Conservation (phyloP, 2,797 vertebrate species). For the Crotalus adamanteus region DNA sequence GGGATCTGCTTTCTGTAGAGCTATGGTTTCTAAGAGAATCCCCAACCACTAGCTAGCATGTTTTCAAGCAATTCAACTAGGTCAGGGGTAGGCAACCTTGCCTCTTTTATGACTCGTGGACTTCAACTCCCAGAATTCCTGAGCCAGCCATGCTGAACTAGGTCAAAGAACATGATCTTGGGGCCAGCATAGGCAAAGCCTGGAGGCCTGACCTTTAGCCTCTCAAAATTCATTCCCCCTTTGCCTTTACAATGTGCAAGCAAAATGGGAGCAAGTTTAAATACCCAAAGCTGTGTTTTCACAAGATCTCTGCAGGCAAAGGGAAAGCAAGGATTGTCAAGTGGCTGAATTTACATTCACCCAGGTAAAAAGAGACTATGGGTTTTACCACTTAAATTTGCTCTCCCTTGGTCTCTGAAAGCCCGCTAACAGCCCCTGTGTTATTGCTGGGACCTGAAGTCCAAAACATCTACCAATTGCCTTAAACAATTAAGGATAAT, state of each 20-base stretch:
- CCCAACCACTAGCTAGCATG: neutral
- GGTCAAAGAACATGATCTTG: neutral
- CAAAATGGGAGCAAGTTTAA: neutral
- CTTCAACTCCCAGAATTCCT: too few species aligned
- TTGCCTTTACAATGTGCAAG: neutral
- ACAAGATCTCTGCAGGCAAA: neutral
- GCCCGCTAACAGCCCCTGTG: neutral
- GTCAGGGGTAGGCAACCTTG: neutral
- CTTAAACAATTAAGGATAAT: neutral
- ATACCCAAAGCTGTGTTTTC: neutral
- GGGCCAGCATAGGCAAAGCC: neutral
- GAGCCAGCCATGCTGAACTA: too few species aligned
- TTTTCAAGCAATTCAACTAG: neutral
- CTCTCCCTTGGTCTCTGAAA: neutral
- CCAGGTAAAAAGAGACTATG: neutral
- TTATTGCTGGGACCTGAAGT: neutral
- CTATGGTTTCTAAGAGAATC: neutral
- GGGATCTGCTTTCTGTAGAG: neutral
- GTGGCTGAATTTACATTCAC: neutral
- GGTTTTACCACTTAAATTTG: neutral
- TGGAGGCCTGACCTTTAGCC: neutral
- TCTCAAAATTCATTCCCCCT: neutral
- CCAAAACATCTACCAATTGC: neutral
- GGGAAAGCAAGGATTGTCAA: neutral
- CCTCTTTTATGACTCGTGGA: too few species aligned